Evolutionary conservation across 2,888 invertebrate genomes (phyloP), one percentile per base, ranked within the genome.

Genomic region (Dicranocentrus wangi): DNA sequence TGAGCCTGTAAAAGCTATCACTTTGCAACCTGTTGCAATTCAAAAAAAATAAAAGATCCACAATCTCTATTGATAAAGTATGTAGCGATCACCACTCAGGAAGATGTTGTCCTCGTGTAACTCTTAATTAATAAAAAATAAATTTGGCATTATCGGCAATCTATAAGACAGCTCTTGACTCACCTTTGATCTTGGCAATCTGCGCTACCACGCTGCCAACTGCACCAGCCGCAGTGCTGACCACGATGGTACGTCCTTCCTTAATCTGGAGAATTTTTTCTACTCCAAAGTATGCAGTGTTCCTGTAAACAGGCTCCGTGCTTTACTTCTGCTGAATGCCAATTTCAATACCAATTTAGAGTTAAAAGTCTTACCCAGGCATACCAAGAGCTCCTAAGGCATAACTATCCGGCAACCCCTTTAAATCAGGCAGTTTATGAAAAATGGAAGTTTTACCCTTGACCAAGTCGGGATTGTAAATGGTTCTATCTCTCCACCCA

Each of bases 281-380:
- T 10, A 94, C 89, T 1, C 94, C 94, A 89, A 94, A 93, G 87
- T 93, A 93, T 0, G 94, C 94, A 0, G 94, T 93, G 86, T 68
- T 66, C 21, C 82, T 82, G 39, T 21, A 27, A 42, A 15, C 32
- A 32, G 32, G n/a, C n/a, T n/a, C n/a, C n/a, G n/a, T n/a, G 42
- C 42, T 42, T 13, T 10, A 10, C 13, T 10, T 10, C 7, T 10
- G 7, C 42, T 42, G 42, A 42, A 42, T 42, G 42, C 42, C 13
- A 42, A 42, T 10, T n/a, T 42, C 8, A 42, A 42, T 42, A 42
- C 7, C 13, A 42, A 42, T 42, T 42, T 42, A 13, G 42, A 42
- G 13, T 42, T 15, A 19, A 51, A 51, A 15, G 51, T 19, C 65
- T 63, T 78, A 84, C 85, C 86, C 86, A 2, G 86, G 85, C 82